Conservation (phyloP, 2,888 invertebrate genomes). For the Encarsia formosa region DNA sequence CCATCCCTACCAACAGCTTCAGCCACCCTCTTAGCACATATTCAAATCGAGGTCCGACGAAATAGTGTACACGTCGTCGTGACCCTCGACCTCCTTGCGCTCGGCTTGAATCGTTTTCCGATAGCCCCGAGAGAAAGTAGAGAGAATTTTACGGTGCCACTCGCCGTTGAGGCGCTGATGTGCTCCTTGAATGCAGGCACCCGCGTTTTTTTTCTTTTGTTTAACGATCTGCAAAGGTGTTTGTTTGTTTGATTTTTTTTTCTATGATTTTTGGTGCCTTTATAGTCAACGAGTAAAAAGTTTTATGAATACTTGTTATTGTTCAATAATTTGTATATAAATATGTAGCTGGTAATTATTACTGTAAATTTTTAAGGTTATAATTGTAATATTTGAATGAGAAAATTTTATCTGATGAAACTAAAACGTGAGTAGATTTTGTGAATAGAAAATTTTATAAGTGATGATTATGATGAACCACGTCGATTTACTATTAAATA, state of each 20-base stretch:
- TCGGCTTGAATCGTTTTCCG: not conserved
- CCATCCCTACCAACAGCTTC: constrained; percentile 10
- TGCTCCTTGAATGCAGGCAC: not conserved
- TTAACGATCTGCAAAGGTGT: no score
- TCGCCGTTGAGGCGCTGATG: not conserved
- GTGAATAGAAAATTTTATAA: constrained; percentile 25
- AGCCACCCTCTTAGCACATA: constrained; percentile 14
- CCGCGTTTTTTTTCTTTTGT: not conserved
- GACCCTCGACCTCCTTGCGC: not conserved
- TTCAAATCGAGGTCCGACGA: not conserved
- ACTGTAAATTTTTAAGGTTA: no score
- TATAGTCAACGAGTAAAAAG: not conserved
- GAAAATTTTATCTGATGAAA: constrained; percentile 14
- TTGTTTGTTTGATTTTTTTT: not conserved
- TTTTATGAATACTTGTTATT: constrained; percentile 13
- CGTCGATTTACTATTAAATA: constrained; percentile 12
- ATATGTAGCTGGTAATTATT: constrained; percentile 13
- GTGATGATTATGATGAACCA: no score
- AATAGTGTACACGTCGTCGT: no score
- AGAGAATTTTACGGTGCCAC: no score
- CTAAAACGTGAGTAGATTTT: constrained; percentile 23
- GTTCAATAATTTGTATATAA: constrained; percentile 19
- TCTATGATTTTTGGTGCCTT: not conserved
- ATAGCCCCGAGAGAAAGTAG: not conserved
- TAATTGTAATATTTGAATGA: constrained; percentile 13